Evolutionary conservation across 2,113 vertebrate species (phyloP).

Genomic region (Ahaetulla prasina): DNA sequence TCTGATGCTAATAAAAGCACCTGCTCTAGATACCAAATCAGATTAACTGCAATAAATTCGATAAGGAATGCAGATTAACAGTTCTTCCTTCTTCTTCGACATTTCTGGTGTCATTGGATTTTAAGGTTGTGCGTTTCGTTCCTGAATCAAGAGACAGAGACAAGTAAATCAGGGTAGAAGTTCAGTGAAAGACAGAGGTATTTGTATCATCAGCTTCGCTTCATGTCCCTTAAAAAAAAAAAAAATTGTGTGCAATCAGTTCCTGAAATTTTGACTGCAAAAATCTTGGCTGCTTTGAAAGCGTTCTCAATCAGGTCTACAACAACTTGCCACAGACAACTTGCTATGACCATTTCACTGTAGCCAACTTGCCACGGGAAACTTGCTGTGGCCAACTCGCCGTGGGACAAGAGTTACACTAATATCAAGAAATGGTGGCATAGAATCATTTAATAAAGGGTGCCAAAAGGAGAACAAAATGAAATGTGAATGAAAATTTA

Average conservation of each 20-base stretch:
- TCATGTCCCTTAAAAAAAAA: neutral
- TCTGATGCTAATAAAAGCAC: neutral
- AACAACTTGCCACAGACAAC: too few relatives aligned
- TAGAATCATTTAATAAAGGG: neutral
- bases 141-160: neutral
- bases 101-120: neutral
- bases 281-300: neutral
- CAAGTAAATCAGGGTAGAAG: neutral
- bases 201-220: neutral
- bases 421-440: neutral
- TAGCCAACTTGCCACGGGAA: too few relatives aligned
- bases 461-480: neutral
- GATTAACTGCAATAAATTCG: neutral
- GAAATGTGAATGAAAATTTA: neutral
- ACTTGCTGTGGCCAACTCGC: too few relatives aligned
- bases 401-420: neutral
- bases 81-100: neutral
- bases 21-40: neutral
- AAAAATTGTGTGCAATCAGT: too few relatives aligned
- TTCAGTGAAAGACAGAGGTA: neutral
- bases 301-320: neutral
- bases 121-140: neutral
- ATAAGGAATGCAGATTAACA: neutral
- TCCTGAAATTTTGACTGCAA: neutral
- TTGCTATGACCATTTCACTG: too few relatives aligned